Evolutionary conservation across 1,140 invertebrate genomes (phyloP).

Genomic region (Drosophila obscura): DNA sequence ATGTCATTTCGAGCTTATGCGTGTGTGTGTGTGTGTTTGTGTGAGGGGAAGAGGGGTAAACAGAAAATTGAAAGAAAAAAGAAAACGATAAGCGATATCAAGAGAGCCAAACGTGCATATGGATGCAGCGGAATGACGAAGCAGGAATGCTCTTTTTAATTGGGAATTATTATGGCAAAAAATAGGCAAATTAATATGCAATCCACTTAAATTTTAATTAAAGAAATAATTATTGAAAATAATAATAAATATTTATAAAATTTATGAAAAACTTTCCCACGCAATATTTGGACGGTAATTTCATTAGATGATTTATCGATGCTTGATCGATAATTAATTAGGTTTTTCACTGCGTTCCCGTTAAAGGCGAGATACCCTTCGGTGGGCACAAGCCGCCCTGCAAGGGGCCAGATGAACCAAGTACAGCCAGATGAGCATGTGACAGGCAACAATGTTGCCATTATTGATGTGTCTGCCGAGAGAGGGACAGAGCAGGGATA

Average conservation of each 20-base stretch:
- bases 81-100: constrained; percentile 32
- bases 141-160: constrained; percentile 12
- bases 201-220: too few relatives aligned
- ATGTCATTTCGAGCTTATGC: constrained; percentile 64
- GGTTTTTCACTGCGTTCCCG: neutral
- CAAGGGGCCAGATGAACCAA: neutral
- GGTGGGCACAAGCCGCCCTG: neutral
- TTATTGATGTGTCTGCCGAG: constrained; percentile 51
- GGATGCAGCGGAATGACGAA: constrained; percentile 8
- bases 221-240: too few relatives aligned
- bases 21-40: constrained; percentile 9
- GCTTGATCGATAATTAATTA: neutral
- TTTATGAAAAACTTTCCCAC: too few relatives aligned
- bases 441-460: constrained; percentile 63
- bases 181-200: too few relatives aligned
- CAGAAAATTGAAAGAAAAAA: constrained; percentile 36
- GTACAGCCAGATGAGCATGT: constrained; percentile 48
- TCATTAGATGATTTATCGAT: too few relatives aligned
- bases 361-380: constrained; percentile 23
- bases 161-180: neutral
- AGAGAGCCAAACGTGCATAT: constrained; percentile 15
- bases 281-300: too few relatives aligned
- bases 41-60: neutral
- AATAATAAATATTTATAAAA: too few relatives aligned
- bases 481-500: neutral